Evolutionary conservation across 2,113 vertebrate genomes (phyloP).

Genomic region (Hydrolagus affinis): DNA sequence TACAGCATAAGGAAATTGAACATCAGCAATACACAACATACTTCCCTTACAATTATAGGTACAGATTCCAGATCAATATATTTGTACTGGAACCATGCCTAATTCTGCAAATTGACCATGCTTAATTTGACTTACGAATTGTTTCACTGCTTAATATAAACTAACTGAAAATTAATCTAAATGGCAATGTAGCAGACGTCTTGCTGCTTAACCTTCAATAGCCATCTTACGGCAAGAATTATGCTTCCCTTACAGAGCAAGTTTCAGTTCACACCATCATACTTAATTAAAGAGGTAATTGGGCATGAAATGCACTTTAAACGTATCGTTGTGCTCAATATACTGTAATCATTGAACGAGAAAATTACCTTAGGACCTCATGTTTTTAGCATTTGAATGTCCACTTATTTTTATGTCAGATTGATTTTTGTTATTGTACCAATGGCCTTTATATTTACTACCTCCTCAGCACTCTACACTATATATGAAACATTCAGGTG

Average conservation of each 20-base stretch:
- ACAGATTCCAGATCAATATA: not conserved
- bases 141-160: not conserved
- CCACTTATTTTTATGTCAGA: not conserved
- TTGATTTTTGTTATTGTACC: not conserved
- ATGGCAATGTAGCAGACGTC: not conserved
- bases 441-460: too few relatives aligned
- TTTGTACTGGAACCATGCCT: not conserved
- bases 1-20: too few relatives aligned
- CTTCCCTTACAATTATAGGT: not conserved
- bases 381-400: slow-evolving; percentile 35
- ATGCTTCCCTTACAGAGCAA: not conserved
- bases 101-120: not conserved
- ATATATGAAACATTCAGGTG: too few relatives aligned
- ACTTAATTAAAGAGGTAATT: slow-evolving; percentile 47
- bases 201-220: not conserved
- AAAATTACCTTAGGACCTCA: slow-evolving; percentile 47
- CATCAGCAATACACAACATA: not conserved
- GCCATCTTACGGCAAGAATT: not conserved
- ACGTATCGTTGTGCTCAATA: slow-evolving; percentile 56
- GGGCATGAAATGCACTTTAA: slow-evolving; percentile 62
- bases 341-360: slow-evolving; percentile 42
- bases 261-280: slow-evolving; percentile 3
- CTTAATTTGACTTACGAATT: not conserved
- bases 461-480: too few relatives aligned
- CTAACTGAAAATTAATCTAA: not conserved